Evolutionary conservation across 2,113 vertebrate species (phyloP), one percentile per base, ranked within the genome.

Genomic region (Empidonax traillii): DNA sequence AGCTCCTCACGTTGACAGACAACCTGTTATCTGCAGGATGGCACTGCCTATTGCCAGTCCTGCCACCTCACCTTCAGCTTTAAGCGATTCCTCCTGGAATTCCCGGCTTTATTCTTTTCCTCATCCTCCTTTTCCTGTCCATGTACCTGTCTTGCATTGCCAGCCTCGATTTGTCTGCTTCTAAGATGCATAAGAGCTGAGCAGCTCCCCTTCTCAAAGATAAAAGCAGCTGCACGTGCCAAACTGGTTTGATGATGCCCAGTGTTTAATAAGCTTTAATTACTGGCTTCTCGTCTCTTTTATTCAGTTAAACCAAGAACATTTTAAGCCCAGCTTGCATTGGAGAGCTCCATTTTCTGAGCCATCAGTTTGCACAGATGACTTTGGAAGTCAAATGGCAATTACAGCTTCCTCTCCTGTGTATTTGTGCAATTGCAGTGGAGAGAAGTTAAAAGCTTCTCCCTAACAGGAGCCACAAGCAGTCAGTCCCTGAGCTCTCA

Each of bases 1-100:
- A 97, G 91, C 94, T 93, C 94, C 88, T 89, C 87, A 72, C 15
- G 1, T 44, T 98, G 97, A 98, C 97, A 96, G 98, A 87, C 97
- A 97, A 96, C 94, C 97, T 97, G 97, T 97, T 98, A 97, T 98
- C 98, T 97, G 39, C 80, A 56, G 82, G 95, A 83, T 69, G 93
- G 94, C 63, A 51, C 96, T 85, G 94, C 87, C 78, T 68, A 65
- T 59, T 86, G 93, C 94, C 87, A 85, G 86, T 58, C 72, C 94
- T 89, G 95, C 93, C 87, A 76, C 55, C 71, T 83, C 73, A 41
- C 83, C 88, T 91, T 75, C 31, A 75, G 56, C 53, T 82, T 69
- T 76, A 89, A 94, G 94, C 25, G 13, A 82, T 96, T 84, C 89
- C 77, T 28, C 30, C 37, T 12, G 30, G 52, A 47, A 47, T 75